These are phyloP conservation scores for Tetranychus truncatus DNA, from an alignment of 2,888 invertebrate genomes.

Conservation along the genomic window DNA sequence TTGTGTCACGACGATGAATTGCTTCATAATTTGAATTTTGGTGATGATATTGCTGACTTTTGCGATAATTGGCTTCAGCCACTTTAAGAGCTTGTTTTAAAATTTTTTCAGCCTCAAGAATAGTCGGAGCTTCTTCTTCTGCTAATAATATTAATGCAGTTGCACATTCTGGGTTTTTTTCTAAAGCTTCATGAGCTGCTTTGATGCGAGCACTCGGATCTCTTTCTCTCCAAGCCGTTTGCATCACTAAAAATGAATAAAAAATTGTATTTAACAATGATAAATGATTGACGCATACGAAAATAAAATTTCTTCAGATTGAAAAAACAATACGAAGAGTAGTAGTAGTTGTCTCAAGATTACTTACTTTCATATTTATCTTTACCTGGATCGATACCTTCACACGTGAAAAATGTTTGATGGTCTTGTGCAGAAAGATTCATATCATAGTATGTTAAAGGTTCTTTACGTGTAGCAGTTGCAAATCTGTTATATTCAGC, in stretches of 20 bases:
- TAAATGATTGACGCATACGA: neutral
- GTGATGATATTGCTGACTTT: constrained; percentile 60
- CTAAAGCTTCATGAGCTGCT: constrained; percentile 70
- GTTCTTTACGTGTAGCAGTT: constrained; percentile 74
- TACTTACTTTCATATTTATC: constrained; percentile 60
- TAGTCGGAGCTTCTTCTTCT: constrained; percentile 87
- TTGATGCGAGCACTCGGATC: constrained; percentile 74
- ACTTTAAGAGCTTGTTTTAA: constrained; percentile 62
- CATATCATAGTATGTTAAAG: constrained; percentile 96
- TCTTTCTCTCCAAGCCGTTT: constrained; percentile 86
- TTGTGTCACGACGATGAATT: constrained; percentile 62
- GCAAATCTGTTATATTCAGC: constrained; percentile 91
- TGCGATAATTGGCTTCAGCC: constrained; percentile 59
- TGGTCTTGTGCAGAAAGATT: constrained; percentile 96
- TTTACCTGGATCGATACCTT: constrained; percentile 57
- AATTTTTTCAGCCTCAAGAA: constrained; percentile 64
- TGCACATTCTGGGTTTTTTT: constrained; percentile 72
- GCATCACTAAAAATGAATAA: constrained; percentile 47
- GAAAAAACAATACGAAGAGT: neutral
- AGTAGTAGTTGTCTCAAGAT: neutral
- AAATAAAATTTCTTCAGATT: too few relatives aligned
- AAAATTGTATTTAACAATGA: neutral
- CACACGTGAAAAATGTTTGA: constrained; percentile 84
- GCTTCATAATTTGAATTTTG: constrained; percentile 52
- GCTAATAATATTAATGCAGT: constrained; percentile 83